Base-by-base conservation (phyloP, 2,113 vertebrate genomes). In the Xenopus borealis region DNA sequence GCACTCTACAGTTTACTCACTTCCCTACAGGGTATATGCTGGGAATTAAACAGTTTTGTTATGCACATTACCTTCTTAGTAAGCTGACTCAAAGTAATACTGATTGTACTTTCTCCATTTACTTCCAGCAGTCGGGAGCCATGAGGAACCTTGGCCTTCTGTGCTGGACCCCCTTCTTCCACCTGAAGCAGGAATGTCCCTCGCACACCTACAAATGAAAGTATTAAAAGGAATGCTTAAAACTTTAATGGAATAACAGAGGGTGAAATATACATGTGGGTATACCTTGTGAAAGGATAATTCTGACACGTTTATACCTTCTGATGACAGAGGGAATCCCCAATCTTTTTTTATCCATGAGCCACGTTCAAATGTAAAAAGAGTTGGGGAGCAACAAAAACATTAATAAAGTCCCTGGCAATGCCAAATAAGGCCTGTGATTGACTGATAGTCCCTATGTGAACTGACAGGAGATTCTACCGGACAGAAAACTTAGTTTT, bases 41-140 rank as follows among this genome's bases (percentile, higher is more conserved):
- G 16, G 17, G 20, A 11, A 20, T 53, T 17, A 17, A 3, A 13
- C 12, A 3, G 12, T 50, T 12, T 13, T 50, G 47, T 50, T 16
- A 12, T 50, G 47, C 47, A 50, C 12, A 16, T 0, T 85, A 99
- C 96, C 84, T 88, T 94, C 84, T 67, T 94, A 81, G 45, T 80
- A 14, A 99, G 89, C 40, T 88, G 83, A 0, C 73, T 55, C 1
- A 82, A 59, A 0, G 92, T 91, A 66, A 93, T 88, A 10, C 69
- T 85, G 61, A 89, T 91, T 23, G 88, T 91, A 0, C 78, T 83
- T 72, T 81, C 71, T 1, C 96, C 95, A 0, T 98, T 95, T 64
- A 99, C 88, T 87, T 95, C 96, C 67, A 98, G 80, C 55, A 99
- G 89, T 71, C 88, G 87, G 79, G 92, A 94, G 55, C 94, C 93